Evolutionary conservation across 2,113 vertebrate species (phyloP), one percentile per base, ranked within the genome.

Genomic region (Andinoacara biseriatus): DNA sequence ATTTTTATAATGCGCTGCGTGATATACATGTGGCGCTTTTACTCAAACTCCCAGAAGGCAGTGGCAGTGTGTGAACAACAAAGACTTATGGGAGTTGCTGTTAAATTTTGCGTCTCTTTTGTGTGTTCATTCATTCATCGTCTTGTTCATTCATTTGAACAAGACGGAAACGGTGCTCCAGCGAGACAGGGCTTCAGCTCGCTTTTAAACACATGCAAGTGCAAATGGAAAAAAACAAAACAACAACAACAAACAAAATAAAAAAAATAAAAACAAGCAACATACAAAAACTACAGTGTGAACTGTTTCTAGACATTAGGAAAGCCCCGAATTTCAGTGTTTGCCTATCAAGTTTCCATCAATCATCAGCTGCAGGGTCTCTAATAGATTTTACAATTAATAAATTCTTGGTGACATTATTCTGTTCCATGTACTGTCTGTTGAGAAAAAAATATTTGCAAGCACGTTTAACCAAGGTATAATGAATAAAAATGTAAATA

Each of bases 141-240:
- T 11, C n/a, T 14, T n/a, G 63, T 72, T 72, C 38, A 57, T 20
- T 13, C 22, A 72, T 61, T n/a, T 11, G 14, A 69, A 57, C 56
- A 5, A 80, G 74, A 78, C 38, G 62, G 10, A 78, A 59, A 67
- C 58, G 31, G 49, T n/a, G 79, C 17, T 60, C 38, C 56, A 46
- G 54, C 58, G 63, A 54, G 58, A 60, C 60, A 57, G 15, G 85
- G 86, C 87, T 88, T 88, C 38, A 81, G 83, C 86, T 80, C 81
- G 83, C 67, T 60, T 67, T 78, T 76, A 26, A 82, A 78, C 61
- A 86, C 90, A 91, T 88, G 92, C 90, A 88, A 72, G 79, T 76
- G 84, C 38, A 82, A 49, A 72, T 38, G 35, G 35, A 17, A 29
- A 40, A 22, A 67, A 38, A 20, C 7, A 72, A 43, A 43, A 2